Evolutionary conservation across 2,888 invertebrate genomes (phyloP).

Genomic region (Synergus laeviventris): DNA sequence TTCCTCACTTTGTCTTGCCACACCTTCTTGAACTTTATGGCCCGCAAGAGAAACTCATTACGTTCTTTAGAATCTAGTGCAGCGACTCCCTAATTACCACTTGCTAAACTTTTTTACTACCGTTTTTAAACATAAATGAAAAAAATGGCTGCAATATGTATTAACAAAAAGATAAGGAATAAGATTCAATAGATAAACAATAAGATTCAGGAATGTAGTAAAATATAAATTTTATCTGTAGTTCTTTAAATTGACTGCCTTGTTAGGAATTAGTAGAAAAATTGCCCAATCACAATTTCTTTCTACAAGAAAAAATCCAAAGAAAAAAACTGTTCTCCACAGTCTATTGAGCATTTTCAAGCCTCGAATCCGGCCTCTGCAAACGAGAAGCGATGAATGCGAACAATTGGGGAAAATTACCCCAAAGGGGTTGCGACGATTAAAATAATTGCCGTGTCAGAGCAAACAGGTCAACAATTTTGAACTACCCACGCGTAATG

Average conservation of each 20-base stretch:
- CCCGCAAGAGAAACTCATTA: neutral
- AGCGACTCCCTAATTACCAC: neutral
- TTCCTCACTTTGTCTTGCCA: neutral
- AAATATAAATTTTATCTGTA: neutral
- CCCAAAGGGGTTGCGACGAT: slow-evolving; percentile 42
- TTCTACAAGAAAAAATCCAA: neutral
- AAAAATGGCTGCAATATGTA: neutral
- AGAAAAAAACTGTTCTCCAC: neutral
- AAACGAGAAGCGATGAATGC: slow-evolving; percentile 26
- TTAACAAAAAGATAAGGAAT: too few species aligned
- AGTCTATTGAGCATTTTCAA: slow-evolving; percentile 5
- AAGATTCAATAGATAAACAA: too few species aligned
- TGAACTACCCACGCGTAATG: slow-evolving; percentile 22
- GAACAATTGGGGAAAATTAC: slow-evolving; percentile 52
- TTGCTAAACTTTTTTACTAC: neutral
- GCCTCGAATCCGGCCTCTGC: neutral
- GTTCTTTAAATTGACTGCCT: neutral
- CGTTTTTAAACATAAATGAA: neutral
- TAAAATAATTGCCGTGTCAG: slow-evolving; percentile 57
- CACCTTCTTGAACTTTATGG: neutral
- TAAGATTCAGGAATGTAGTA: too few species aligned
- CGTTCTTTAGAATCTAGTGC: neutral
- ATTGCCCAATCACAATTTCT: neutral
- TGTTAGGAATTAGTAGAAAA: neutral
- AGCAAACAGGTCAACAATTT: slow-evolving; percentile 58